Conservation (phyloP, 2,113 vertebrate genomes). For the Hypocryptadius cinnamomeus region DNA sequence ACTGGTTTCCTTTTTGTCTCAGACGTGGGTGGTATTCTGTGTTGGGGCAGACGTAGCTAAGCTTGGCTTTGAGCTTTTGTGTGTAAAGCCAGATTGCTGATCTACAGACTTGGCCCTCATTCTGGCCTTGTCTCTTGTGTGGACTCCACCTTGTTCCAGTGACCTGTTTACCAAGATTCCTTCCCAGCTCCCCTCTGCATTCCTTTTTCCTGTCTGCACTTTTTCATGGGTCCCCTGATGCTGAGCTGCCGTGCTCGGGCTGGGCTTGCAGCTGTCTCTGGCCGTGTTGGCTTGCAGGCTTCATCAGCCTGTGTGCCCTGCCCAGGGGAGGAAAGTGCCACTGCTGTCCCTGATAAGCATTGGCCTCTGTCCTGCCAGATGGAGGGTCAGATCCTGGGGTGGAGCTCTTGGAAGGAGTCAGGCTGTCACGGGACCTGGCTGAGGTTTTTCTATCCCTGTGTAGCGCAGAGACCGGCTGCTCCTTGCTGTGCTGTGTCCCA, state of each 20-base stretch:
- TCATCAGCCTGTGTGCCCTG: background rate
- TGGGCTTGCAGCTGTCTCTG: background rate
- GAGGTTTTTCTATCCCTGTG: background rate
- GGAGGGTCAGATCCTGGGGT: background rate
- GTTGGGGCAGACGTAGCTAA: background rate
- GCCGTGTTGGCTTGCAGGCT: background rate
- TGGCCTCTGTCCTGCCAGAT: background rate
- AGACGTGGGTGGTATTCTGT: rapidly evolving
- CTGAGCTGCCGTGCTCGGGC: background rate
- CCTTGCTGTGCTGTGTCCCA: background rate
- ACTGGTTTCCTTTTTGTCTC: background rate
- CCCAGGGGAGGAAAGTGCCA: background rate
- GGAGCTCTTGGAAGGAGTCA: background rate
- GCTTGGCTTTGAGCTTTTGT: background rate
- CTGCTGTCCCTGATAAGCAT: background rate
- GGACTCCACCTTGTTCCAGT: background rate
- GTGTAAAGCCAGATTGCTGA: background rate
- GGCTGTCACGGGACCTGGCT: background rate
- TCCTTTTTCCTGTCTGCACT: background rate
- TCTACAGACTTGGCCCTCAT: background rate
- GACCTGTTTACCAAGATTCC: background rate
- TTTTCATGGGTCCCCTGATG: background rate
- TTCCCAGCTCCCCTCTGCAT: background rate
- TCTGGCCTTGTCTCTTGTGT: background rate
- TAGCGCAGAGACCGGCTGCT: background rate